A percentile compares a stretch with the other conserved stretches of the same genome.
Evolutionary conservation across 2,888 invertebrate species (phyloP).

Genomic region (Leistus spinibarbis): DNA sequence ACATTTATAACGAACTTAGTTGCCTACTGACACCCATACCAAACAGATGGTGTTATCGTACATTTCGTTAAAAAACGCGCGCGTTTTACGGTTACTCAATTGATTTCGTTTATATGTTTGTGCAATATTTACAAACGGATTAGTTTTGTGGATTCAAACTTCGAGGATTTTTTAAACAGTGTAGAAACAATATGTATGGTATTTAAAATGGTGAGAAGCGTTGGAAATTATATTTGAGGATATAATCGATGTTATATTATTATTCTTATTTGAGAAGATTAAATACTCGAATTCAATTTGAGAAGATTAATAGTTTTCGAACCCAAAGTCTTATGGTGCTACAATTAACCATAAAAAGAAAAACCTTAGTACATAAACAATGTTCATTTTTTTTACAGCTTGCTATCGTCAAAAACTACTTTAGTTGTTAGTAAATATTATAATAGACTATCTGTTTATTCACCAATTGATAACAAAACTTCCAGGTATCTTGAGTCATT

Average conservation of each 20-base stretch:
- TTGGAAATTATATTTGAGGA: not conserved
- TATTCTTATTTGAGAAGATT: no score
- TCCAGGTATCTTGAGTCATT: not conserved
- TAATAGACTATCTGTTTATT: not conserved
- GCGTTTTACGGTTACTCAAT: not conserved
- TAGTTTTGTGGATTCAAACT: not conserved
- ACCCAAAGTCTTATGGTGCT: no score
- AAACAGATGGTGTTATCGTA: not conserved
- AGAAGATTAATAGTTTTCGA: no score
- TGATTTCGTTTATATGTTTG: not conserved
- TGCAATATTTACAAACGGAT: not conserved
- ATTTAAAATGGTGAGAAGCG: not conserved
- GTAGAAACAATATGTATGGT: not conserved
- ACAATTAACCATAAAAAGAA: no score
- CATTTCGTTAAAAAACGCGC: not conserved
- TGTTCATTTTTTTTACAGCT: no score
- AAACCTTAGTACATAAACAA: no score
- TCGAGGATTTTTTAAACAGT: not conserved
- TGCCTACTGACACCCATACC: not conserved
- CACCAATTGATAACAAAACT: not conserved
- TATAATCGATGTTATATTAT: no score
- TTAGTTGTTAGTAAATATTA: not conserved
- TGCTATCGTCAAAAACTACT: no score
- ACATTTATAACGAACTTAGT: not conserved
- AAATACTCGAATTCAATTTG: no score